A percentile compares a stretch with the other conserved stretches of the same genome.
These are phyloP conservation scores for Thinocorus orbignyianus DNA, from an alignment of 2,113 vertebrate genomes.

Conservation along the genomic window DNA sequence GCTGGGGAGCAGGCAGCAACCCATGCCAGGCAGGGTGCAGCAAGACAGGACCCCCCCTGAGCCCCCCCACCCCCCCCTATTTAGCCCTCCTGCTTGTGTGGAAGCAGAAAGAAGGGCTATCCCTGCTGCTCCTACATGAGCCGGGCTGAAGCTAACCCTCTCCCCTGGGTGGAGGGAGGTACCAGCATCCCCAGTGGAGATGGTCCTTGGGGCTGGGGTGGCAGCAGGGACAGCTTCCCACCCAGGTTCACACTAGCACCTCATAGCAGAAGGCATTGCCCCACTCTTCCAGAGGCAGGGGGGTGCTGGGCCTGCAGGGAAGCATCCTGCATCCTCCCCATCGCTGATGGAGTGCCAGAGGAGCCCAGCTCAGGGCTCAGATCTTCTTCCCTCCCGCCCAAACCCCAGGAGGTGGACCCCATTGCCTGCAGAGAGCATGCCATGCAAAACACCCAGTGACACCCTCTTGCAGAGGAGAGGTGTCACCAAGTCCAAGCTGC, in stretches of 20 bases:
- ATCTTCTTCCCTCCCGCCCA: background rate
- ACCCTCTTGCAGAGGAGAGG: background rate
- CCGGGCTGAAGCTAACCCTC: background rate
- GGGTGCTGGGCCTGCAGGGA: background rate
- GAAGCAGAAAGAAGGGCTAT: background rate
- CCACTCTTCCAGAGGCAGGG: background rate
- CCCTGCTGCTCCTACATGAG: background rate
- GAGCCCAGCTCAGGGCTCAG: background rate
- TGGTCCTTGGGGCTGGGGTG: background rate
- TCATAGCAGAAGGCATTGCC: background rate
- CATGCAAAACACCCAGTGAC: background rate
- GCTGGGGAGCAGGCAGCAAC: background rate
- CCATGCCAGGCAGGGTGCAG: background rate
- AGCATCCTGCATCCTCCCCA: background rate
- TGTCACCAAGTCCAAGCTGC: background rate
- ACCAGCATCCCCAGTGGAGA: background rate
- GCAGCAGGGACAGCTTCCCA: background rate
- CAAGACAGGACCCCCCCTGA: background rate
- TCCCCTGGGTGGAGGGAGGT: background rate
- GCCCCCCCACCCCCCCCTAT: background rate
- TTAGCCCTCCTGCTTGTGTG: background rate
- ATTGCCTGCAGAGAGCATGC: background rate
- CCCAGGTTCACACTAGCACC: background rate
- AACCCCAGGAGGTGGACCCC: background rate
- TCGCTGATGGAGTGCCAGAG: background rate